Percentiles rank a stretch among this genome's conserved stretches.
These are phyloP conservation scores for Colius striatus DNA, from an alignment of 2,113 vertebrate genomes.

Conservation along the genomic window DNA sequence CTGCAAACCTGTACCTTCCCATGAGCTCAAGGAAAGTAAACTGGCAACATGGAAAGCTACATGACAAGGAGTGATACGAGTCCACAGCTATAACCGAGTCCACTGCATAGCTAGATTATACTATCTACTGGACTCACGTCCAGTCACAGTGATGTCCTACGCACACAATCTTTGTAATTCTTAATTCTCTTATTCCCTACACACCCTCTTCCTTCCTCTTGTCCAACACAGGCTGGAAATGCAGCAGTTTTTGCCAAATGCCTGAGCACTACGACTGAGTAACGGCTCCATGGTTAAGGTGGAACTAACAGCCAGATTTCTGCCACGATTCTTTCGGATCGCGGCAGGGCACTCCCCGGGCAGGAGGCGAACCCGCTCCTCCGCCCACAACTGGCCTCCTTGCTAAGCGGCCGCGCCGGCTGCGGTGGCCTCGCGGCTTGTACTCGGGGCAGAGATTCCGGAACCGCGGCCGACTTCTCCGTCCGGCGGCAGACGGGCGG, in stretches of 20 bases:
- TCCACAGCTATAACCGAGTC: background rate
- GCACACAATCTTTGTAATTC: slow-evolving; percentile 15
- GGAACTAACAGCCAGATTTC: background rate
- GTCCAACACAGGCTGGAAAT: background rate
- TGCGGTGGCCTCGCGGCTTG: background rate
- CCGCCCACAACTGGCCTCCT: too few relatives aligned
- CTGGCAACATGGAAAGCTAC: rapidly evolving
- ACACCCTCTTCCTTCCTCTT: slow-evolving; percentile 63
- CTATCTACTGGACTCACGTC: too few relatives aligned
- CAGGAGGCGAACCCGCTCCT: background rate
- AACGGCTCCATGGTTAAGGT: background rate
- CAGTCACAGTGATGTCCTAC: slow-evolving; percentile 21
- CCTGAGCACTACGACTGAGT: background rate
- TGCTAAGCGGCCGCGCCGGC: background rate
- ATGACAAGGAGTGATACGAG: background rate
- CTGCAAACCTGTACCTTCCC: background rate
- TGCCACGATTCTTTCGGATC: background rate
- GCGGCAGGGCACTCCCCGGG: background rate
- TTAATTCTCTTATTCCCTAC: slow-evolving; percentile 16
- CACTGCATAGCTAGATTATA: background rate
- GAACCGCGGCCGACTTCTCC: background rate
- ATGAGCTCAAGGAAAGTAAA: background rate
- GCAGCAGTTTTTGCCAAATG: background rate
- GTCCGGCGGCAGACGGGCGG: background rate
- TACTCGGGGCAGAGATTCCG: background rate